Conservation (phyloP, 2,888 invertebrate species). For the Zaprionus lineosus region DNA sequence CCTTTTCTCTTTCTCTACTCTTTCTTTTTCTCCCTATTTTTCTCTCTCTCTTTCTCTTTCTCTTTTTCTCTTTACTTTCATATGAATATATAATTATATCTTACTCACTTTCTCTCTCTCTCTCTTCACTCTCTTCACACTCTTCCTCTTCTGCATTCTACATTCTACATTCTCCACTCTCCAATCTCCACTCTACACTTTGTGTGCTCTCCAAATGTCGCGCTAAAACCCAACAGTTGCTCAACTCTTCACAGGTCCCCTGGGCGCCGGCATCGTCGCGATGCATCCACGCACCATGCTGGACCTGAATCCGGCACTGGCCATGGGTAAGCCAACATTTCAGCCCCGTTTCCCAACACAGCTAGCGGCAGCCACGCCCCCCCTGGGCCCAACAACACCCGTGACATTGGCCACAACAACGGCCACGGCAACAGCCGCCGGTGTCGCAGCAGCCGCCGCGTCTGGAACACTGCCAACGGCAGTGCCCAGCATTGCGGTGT, state of each 20-base stretch:
- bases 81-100: too few relatives aligned
- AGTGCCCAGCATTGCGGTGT: conserved; percentile 65
- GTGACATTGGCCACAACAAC: conserved; percentile 10
- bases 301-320: conserved; percentile 82
- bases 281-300: conserved; percentile 83
- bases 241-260: conserved; percentile 81
- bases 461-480: conserved; percentile 38
- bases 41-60: conserved; percentile 36
- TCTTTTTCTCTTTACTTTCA: conserved; percentile 30
- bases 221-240: conserved; percentile 69
- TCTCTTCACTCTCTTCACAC: conserved; percentile 22
- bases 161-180: conserved; percentile 26
- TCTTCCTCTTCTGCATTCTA: conserved; percentile 26
- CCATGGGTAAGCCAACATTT: conserved; percentile 82
- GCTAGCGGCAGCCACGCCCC: conserved; percentile 63
- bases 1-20: conserved; percentile 23
- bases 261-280: conserved; percentile 83
- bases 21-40: conserved; percentile 34
- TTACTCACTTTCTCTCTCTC: conserved; percentile 39
- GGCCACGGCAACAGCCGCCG: conserved; percentile 36
- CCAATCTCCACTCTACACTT: too few relatives aligned
- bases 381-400: conserved; percentile 8
- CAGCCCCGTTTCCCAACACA: conserved; percentile 72
- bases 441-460: conserved; percentile 36
- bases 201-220: too few relatives aligned